Base-by-base conservation (phyloP, 2,113 vertebrate species). In the Pao palembangensis region DNA sequence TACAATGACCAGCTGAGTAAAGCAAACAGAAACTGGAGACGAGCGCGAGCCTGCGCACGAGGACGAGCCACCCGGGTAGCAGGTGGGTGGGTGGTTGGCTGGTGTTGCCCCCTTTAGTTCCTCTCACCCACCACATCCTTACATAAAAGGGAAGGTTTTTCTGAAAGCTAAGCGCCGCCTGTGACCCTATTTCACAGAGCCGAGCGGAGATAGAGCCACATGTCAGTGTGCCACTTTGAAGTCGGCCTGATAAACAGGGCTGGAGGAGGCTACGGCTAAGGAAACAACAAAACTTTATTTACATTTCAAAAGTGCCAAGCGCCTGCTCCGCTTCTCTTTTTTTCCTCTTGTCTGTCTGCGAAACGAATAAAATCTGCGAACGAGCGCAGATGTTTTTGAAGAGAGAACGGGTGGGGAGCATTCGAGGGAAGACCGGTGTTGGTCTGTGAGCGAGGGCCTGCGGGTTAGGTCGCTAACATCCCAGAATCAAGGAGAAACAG, bases 211-310 rank as follows among this genome's bases (percentile, higher is more conserved):
- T 66, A 72, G 81, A 78, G 76, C 70, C 76, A 63, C 84, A 84
- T 84, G 85, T 85, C 82, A 85, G 74, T 14, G 53, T 76, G 82
- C 53, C 68, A 79, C 83, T 88, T 80, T 88, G 86, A 88, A 88
- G 86, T 86, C 76, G 71, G 80, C 55, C 80, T 83, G 76, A 84
- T 83, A 88, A 84, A 88, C 76, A 84, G 76, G 78, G 63, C 78
- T 85, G 74, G 76, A 85, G 76, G 82, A 85, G 79, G 79, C 80
- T 75, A 71, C 28, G 50, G 78, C 81, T 75, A 62, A 78, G 65
- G 73, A 71, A 82, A 83, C 82, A 86, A 86, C 76, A 74, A 69
- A 85, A 88, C 82, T 86, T 86, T 85, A 86, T 88, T 88, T 84
- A 85, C 86, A 86, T 84, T 86, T 85, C 71, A 85, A 84, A 86